A percentile compares a stretch with the other conserved stretches of the same genome.
Conservation (phyloP, 2,797 vertebrate genomes). For the Orientallactaga sibirica region DNA sequence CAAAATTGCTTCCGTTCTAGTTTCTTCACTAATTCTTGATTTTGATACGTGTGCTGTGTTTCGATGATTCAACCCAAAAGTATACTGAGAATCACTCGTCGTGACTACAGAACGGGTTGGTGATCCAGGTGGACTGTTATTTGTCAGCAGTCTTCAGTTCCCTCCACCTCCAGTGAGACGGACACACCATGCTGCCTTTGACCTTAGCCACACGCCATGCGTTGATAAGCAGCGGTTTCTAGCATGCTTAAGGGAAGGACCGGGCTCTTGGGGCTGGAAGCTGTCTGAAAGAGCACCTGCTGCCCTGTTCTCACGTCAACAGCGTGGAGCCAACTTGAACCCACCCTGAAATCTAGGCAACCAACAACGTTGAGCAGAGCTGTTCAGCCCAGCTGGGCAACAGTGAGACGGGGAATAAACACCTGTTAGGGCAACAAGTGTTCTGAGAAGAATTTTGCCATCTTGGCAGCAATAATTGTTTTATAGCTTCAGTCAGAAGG, state of each 20-base stretch:
- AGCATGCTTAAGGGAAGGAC: not conserved
- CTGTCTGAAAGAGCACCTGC: not conserved
- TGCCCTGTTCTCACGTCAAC: not conserved
- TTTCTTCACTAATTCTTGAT: not conserved
- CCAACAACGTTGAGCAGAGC: not conserved
- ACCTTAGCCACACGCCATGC: not conserved
- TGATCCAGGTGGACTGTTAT: not conserved
- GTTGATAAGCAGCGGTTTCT: not conserved
- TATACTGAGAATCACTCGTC: not conserved
- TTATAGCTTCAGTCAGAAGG: not conserved
- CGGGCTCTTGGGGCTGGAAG: not conserved
- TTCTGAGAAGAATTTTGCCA: not conserved
- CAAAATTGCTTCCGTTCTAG: not conserved
- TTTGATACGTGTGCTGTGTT: not conserved
- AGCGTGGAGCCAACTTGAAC: not conserved
- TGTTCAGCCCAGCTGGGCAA: not conserved
- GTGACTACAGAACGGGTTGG: not conserved
- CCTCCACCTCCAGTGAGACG: not conserved
- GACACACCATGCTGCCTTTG: not conserved
- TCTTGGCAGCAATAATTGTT: not conserved
- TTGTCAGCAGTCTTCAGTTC: not conserved
- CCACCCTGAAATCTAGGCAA: not conserved
- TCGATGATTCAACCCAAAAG: not conserved
- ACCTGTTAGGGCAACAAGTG: not conserved
- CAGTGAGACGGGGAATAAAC: not conserved